Evolutionary conservation across 2,113 vertebrate species (phyloP).

Genomic region (Chauna torquata): DNA sequence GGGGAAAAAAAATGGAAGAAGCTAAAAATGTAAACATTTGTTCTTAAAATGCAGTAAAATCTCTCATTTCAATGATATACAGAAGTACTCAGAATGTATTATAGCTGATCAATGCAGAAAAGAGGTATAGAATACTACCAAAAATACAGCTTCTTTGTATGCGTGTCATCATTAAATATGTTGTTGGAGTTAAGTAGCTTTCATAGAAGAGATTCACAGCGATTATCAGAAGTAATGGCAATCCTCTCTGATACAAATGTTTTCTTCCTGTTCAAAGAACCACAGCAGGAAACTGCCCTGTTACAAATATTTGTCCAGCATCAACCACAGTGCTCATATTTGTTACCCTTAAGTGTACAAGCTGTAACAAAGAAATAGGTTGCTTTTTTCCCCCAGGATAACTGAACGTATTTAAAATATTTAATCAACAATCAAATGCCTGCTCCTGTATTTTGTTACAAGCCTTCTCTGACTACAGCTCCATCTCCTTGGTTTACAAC

Average conservation of each 20-base stretch:
- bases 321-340: neutral
- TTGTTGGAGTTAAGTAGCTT: conserved; percentile 58
- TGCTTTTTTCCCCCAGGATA: neutral
- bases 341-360: conserved; percentile 15
- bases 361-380: neutral
- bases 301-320: conserved; percentile 25
- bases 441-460: neutral
- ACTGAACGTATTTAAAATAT: conserved; percentile 11
- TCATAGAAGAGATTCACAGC: conserved; percentile 54
- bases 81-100: conserved; percentile 39
- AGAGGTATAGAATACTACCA: conserved; percentile 40
- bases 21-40: neutral
- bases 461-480: neutral
- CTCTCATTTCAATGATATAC: conserved; percentile 26
- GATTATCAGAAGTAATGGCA: conserved; percentile 51
- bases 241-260: conserved; percentile 27
- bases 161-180: conserved; percentile 38
- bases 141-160: conserved; percentile 66
- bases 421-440: conserved; percentile 2
- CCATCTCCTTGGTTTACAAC: neutral
- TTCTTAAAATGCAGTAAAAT: conserved; percentile 49
- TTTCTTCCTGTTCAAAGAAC: conserved; percentile 55
- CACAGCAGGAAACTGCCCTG: conserved; percentile 10
- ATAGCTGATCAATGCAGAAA: conserved; percentile 46
- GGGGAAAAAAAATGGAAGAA: neutral